Percentiles rank a stretch among this genome's conserved stretches.
These are phyloP conservation scores for Echinops telfairi DNA, from an alignment of 2,113 vertebrate species.

Conservation along the genomic window DNA sequence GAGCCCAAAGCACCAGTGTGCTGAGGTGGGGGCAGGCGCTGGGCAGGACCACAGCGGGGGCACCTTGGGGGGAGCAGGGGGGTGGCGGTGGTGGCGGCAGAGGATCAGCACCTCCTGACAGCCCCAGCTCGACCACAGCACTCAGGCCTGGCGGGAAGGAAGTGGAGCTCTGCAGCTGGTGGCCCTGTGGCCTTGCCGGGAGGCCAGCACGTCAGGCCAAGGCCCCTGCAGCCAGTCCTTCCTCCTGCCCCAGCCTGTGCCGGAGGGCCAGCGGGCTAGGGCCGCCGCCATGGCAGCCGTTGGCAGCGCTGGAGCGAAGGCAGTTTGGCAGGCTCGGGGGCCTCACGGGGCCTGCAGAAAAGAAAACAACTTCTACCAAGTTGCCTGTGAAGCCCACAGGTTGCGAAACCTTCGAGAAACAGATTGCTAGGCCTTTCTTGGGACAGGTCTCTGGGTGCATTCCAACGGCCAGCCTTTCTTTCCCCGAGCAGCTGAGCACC, in stretches of 20 bases:
- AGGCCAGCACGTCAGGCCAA: background rate
- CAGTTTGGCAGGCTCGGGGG: background rate
- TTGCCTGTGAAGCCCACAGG: no score
- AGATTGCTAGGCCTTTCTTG: background rate
- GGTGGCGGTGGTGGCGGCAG: background rate
- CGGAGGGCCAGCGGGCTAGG: background rate
- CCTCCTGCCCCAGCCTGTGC: background rate
- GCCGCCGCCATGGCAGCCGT: background rate
- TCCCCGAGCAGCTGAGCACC: background rate
- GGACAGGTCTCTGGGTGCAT: background rate
- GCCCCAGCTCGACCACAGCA: conserved; percentile 8
- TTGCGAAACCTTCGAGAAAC: background rate
- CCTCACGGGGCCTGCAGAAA: background rate
- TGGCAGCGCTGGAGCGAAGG: background rate
- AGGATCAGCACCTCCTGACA: background rate
- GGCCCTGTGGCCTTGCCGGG: background rate
- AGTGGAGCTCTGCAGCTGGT: conserved; percentile 54
- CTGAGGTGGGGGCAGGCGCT: no score
- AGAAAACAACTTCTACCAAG: no score
- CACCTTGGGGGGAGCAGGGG: background rate
- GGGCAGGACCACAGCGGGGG: background rate
- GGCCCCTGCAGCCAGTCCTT: background rate
- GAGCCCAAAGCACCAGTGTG: background rate
- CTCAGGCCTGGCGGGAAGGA: conserved; percentile 56
- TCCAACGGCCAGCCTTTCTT: background rate